phyloP scores from a whole-genome alignment of 2,888 invertebrate genomes.

The Catonia carolina region DNA sequence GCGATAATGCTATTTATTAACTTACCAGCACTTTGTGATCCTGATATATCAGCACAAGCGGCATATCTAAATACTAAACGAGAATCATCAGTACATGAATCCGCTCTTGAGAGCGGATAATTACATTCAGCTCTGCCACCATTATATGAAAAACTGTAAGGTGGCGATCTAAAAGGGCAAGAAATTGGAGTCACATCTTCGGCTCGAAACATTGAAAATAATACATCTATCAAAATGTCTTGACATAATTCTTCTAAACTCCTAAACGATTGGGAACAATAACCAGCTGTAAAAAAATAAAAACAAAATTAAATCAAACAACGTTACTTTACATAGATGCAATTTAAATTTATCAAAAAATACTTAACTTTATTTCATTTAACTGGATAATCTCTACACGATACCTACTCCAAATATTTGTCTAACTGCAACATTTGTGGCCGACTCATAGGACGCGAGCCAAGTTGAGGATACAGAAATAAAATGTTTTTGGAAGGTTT shows the following conservation, averaged over 20 bases:
- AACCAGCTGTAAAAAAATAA: not conserved
- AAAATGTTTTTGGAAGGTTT: too few relatives aligned
- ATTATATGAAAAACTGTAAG: slow-evolving; percentile 74
- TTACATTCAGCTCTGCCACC: slow-evolving; percentile 65
- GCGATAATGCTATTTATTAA: too few relatives aligned
- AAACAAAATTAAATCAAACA: not conserved
- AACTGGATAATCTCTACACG: not conserved
- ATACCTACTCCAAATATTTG: too few relatives aligned
- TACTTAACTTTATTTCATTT: not conserved
- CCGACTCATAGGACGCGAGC: too few relatives aligned
- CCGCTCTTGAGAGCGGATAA: slow-evolving; percentile 55
- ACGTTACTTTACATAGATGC: not conserved
- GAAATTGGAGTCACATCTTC: slow-evolving; percentile 58
- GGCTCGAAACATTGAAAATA: slow-evolving; percentile 69
- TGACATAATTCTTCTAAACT: slow-evolving; percentile 56
- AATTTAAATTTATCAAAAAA: not conserved
- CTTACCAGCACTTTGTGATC: slow-evolving; percentile 70
- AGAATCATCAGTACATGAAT: slow-evolving; percentile 77
- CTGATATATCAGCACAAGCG: slow-evolving; percentile 71
- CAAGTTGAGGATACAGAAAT: too few relatives aligned
- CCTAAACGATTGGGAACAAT: not conserved
- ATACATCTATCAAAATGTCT: slow-evolving; percentile 60
- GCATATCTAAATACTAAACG: slow-evolving; percentile 71
- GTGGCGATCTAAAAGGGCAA: slow-evolving; percentile 71
- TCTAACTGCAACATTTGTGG: too few relatives aligned